These are phyloP conservation scores for Nasonia longicornis DNA, from an alignment of 1,140 invertebrate genomes.

Conservation along the genomic window DNA sequence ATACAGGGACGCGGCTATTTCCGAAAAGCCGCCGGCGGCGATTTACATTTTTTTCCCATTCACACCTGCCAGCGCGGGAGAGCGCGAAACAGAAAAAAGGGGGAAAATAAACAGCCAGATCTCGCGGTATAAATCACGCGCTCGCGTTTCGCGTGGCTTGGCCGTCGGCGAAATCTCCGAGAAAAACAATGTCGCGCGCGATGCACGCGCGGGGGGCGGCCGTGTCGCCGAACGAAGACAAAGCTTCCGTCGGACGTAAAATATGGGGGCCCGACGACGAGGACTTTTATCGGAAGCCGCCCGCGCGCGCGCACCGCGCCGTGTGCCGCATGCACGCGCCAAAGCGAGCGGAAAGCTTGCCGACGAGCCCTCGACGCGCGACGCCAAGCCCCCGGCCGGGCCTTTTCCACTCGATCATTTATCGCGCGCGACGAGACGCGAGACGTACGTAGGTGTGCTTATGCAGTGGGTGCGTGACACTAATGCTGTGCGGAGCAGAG, in stretches of 20 bases:
- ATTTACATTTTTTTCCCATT: slow-evolving; percentile 45
- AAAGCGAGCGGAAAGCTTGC: slow-evolving; percentile 20
- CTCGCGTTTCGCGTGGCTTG: neutral
- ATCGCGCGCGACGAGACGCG: neutral
- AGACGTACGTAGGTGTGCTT: neutral
- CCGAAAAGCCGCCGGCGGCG: slow-evolving; percentile 2
- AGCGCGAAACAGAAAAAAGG: neutral
- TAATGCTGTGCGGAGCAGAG: neutral
- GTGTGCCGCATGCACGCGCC: slow-evolving; percentile 4
- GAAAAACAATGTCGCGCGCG: slow-evolving; percentile 45
- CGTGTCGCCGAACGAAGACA: slow-evolving; percentile 41
- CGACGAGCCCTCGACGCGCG: neutral
- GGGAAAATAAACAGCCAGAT: slow-evolving; percentile 35
- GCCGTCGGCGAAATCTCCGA: slow-evolving; percentile 30
- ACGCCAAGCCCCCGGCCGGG: neutral
- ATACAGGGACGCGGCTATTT: neutral
- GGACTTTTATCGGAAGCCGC: slow-evolving; percentile 35
- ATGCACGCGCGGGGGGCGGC: neutral
- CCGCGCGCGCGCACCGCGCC: too few species aligned
- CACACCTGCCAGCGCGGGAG: neutral
- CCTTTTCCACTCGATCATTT: slow-evolving; percentile 10
- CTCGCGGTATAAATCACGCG: slow-evolving; percentile 42
- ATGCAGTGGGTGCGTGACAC: neutral
- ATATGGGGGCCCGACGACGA: slow-evolving; percentile 27
- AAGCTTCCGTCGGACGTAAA: slow-evolving; percentile 46